Evolutionary conservation across 2,888 invertebrate species (phyloP).

Genomic region (Elgonia sp.): DNA sequence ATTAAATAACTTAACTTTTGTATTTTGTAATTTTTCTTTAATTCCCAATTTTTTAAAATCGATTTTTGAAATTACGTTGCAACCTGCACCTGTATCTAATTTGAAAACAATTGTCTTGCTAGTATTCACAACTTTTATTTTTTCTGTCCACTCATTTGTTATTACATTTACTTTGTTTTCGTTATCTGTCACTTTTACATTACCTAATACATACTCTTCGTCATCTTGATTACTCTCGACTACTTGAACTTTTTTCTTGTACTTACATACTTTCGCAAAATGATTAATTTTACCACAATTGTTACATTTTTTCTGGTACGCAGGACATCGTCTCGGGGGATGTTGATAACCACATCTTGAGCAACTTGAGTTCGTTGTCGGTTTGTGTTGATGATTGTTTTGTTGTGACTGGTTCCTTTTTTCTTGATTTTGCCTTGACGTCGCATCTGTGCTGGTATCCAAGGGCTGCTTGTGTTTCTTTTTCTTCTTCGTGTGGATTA

Average conservation of each 20-base stretch:
- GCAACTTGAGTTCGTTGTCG: constrained; percentile 27
- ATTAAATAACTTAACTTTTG: constrained; percentile 8
- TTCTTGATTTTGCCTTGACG: background rate
- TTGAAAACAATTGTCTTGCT: background rate
- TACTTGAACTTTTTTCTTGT: constrained; percentile 10
- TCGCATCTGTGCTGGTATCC: background rate
- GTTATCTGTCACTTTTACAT: constrained; percentile 2
- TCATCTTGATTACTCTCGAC: constrained; percentile 1
- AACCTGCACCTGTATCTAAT: constrained; percentile 33
- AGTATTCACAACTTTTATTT: constrained; percentile 28
- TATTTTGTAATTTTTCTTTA: background rate
- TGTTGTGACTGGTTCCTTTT: background rate
- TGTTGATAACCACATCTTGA: constrained; percentile 67
- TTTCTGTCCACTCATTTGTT: constrained; percentile 12
- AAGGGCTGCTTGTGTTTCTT: too few relatives aligned
- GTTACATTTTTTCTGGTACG: constrained; percentile 68
- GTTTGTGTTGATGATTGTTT: background rate
- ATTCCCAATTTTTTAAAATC: constrained; percentile 1
- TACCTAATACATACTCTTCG: constrained; percentile 15
- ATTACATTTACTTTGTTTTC: background rate
- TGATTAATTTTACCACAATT: constrained; percentile 55
- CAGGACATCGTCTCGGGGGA: constrained; percentile 54
- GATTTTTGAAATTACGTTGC: constrained; percentile 22
- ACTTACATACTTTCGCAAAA: constrained; percentile 54
- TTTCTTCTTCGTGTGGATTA: constrained; percentile 19